A percentile compares a stretch with the other conserved stretches of the same genome.
phyloP scores from a whole-genome alignment of 2,113 vertebrate species.

The Engraulis encrasicolus region DNA sequence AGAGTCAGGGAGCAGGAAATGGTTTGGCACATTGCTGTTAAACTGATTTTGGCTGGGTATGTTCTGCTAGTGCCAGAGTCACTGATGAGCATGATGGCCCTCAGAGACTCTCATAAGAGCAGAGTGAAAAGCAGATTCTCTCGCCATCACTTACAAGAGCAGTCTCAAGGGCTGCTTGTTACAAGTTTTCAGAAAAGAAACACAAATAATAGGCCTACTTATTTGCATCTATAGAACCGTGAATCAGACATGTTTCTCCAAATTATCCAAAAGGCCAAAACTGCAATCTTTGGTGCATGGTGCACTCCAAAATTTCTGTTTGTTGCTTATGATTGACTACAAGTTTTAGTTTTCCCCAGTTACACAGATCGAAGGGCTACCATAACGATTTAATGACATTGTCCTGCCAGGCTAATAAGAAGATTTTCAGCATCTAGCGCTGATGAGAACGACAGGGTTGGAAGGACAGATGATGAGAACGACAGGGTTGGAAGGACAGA shows the following conservation, averaged over 20 bases:
- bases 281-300: background rate
- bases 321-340: constrained; percentile 24
- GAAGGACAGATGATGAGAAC: constrained; percentile 21
- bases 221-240: background rate
- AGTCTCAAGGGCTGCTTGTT: background rate
- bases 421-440: background rate
- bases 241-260: background rate
- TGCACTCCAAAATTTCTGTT: background rate
- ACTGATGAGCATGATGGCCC: background rate
- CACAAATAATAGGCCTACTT: background rate
- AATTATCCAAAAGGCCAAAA: background rate
- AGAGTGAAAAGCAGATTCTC: background rate
- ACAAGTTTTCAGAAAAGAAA: background rate
- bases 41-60: background rate
- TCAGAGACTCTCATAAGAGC: background rate
- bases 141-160: background rate
- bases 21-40: background rate
- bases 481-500: constrained; percentile 15
- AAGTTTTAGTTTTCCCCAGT: background rate
- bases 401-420: constrained; percentile 10
- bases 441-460: constrained; percentile 19
- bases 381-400: background rate
- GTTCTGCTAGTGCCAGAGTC: background rate
- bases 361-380: background rate
- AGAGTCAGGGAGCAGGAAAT: background rate